Conservation (phyloP, 2,888 invertebrate genomes). For the Lapara coniferarum region DNA sequence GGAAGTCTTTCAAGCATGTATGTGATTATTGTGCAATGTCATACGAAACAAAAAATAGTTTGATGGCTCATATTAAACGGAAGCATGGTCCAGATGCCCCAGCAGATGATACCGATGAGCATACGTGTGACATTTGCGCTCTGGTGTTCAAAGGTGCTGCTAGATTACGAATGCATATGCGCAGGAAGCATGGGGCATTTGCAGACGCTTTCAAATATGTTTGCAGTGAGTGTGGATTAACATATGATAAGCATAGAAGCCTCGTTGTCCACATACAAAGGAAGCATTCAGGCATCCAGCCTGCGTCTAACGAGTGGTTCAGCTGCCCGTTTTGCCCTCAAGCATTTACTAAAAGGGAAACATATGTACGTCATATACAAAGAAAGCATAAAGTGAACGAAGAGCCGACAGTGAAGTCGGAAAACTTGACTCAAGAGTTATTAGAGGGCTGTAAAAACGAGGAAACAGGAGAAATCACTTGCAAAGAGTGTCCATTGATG, state of each 20-base stretch:
- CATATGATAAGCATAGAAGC: constrained; percentile 74
- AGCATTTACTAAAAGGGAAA: constrained; percentile 69
- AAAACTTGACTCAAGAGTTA: constrained; percentile 37
- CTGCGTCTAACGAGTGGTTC: constrained; percentile 59
- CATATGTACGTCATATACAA: constrained; percentile 72
- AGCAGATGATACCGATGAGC: constrained; percentile 62
- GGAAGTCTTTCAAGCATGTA: constrained; percentile 62
- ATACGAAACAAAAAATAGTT: constrained; percentile 71
- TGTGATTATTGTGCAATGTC: constrained; percentile 74
- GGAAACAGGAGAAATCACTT: constrained; percentile 67
- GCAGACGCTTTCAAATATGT: constrained; percentile 67
- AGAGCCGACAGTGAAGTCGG: constrained; percentile 43
- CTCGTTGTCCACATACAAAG: constrained; percentile 68
- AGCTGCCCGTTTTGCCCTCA: constrained; percentile 73
- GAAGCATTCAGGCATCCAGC: constrained; percentile 59
- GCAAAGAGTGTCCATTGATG: constrained; percentile 68
- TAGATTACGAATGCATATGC: constrained; percentile 74
- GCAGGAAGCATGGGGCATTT: constrained; percentile 69
- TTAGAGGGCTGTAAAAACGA: constrained; percentile 54
- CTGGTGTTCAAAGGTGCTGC: constrained; percentile 72
- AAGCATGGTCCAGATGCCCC: constrained; percentile 66
- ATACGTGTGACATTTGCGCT: constrained; percentile 71
- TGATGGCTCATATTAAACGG: constrained; percentile 69
- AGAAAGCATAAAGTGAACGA: constrained; percentile 66
- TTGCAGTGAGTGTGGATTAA: constrained; percentile 68